These are phyloP conservation scores for Deroplatys truncata DNA, from an alignment of 2,888 invertebrate genomes.

Conservation along the genomic window DNA sequence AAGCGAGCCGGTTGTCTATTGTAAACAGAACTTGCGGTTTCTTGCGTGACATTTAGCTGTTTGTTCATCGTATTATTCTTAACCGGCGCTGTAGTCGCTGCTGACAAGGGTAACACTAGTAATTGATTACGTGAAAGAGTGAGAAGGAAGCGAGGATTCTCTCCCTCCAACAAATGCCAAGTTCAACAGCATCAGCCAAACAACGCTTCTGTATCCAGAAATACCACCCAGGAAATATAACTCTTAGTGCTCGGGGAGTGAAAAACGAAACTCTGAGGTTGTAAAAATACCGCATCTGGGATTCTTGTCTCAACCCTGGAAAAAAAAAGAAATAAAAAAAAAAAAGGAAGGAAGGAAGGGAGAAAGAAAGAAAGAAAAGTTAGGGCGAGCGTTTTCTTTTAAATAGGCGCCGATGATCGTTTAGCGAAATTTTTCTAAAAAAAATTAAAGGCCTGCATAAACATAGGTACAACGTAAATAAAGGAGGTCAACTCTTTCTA, in stretches of 20 bases:
- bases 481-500: no score
- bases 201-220: background rate
- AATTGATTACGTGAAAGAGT: background rate
- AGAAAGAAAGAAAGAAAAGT: no score
- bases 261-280: background rate
- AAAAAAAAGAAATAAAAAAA: no score
- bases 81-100: background rate
- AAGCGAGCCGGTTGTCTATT: background rate
- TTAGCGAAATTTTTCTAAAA: no score
- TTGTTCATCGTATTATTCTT: background rate
- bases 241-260: background rate
- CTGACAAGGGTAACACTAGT: background rate
- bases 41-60: background rate
- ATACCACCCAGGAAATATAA: background rate
- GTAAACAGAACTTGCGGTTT: background rate
- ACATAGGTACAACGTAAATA: no score
- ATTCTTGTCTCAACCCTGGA: no score
- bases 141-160: background rate
- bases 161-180: background rate
- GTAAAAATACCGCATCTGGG: background rate
- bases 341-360: no score
- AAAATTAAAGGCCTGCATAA: no score
- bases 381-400: no score
- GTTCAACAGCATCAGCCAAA: background rate
- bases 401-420: no score